Evolutionary conservation across 2,888 invertebrate species (phyloP).

Genomic region (Metalampra italica): DNA sequence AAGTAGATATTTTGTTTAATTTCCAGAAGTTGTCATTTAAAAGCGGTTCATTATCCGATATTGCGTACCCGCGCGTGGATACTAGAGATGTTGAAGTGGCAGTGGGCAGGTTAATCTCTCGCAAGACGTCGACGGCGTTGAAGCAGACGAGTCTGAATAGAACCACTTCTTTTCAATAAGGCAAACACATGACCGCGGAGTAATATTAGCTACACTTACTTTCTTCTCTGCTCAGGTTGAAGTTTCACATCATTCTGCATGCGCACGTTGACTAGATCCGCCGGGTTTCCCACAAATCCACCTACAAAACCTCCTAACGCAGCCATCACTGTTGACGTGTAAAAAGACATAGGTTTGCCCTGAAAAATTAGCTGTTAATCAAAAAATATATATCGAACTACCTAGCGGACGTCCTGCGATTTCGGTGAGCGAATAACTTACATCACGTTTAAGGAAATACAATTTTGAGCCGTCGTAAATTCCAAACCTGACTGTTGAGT

Average conservation of each 20-base stretch:
- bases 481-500: background rate
- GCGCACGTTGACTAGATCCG: constrained; percentile 97
- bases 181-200: no score
- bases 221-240: constrained; percentile 88
- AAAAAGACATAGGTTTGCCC: constrained; percentile 81
- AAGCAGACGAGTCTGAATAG: no score
- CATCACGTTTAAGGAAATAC: background rate
- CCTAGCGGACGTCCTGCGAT: no score
- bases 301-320: constrained; percentile 91
- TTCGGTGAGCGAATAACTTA: background rate
- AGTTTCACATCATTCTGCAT: constrained; percentile 99
- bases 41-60: no score
- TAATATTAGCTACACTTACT: constrained; percentile 79
- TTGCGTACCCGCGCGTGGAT: no score
- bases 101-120: no score
- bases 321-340: constrained; percentile 86
- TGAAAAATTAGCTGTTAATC: constrained; percentile 28
- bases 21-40: no score
- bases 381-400: background rate
- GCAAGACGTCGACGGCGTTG: no score
- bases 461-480: background rate
- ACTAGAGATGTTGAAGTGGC: no score
- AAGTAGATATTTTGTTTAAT: no score
- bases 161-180: no score
- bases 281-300: constrained; percentile 96